phyloP scores from a whole-genome alignment of 2,113 vertebrate genomes.

The Anguilla rostrata region DNA sequence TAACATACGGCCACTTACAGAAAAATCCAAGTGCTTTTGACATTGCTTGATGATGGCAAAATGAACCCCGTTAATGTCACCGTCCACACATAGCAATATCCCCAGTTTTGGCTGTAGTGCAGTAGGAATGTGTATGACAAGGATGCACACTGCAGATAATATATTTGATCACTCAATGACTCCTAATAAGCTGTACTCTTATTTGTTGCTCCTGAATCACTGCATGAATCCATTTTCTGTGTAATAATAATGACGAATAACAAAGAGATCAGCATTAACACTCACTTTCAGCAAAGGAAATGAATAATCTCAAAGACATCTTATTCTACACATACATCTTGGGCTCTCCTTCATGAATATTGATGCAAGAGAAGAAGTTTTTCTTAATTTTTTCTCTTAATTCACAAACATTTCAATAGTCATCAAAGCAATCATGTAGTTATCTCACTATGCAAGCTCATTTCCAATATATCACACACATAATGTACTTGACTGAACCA shows the following conservation, averaged over 20 bases:
- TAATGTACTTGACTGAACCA: not conserved
- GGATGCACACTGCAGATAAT: not conserved
- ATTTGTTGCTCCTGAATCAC: not conserved
- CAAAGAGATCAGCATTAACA: not conserved
- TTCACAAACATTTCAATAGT: not conserved
- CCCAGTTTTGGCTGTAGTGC: slow-evolving; percentile 15
- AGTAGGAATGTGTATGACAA: not conserved
- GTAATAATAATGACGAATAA: not conserved
- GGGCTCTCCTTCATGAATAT: not conserved
- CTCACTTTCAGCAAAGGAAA: not conserved
- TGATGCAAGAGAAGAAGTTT: not conserved
- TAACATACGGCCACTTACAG: not conserved
- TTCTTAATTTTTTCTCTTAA: not conserved
- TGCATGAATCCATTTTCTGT: not conserved
- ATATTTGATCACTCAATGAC: not conserved
- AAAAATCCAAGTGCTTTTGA: not conserved
- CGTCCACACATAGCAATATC: not conserved
- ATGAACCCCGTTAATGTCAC: not conserved
- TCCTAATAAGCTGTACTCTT: not conserved
- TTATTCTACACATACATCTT: not conserved
- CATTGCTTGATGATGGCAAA: not conserved
- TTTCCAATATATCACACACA: not conserved
- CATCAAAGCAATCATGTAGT: not conserved
- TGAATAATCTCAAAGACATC: not conserved
- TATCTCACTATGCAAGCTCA: not conserved